A percentile compares a stretch with the other conserved stretches of the same genome.
Evolutionary conservation across 1,140 invertebrate genomes (phyloP).

Genomic region (Sinonovacula constricta): DNA sequence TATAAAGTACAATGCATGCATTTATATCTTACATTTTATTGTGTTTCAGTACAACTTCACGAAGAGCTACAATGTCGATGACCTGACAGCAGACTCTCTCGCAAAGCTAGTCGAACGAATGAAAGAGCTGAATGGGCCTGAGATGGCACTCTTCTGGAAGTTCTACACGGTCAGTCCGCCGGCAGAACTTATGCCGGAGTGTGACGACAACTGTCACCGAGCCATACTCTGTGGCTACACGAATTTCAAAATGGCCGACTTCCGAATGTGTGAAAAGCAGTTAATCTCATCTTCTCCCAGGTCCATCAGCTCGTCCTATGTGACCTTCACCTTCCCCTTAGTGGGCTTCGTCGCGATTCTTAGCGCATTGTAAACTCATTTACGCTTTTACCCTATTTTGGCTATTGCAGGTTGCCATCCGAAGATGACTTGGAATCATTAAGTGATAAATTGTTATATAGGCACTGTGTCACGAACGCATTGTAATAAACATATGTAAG

Average conservation of each 20-base stretch:
- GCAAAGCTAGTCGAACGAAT: neutral
- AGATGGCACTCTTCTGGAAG: slow-evolving; percentile 15
- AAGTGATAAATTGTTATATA: too few species aligned
- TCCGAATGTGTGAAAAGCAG: slow-evolving; percentile 14
- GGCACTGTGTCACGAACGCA: too few species aligned
- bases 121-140: neutral
- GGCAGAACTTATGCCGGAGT: neutral
- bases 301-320: too few species aligned
- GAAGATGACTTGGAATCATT: too few species aligned
- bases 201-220: slow-evolving; percentile 20
- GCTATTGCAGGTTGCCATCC: too few species aligned
- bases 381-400: too few species aligned
- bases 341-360: too few species aligned
- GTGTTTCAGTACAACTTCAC: neutral
- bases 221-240: slow-evolving; percentile 40
- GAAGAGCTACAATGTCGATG: neutral
- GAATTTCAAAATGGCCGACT: slow-evolving; percentile 21
- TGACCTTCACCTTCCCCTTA: too few species aligned
- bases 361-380: too few species aligned
- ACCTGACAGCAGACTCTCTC: slow-evolving; percentile 3
- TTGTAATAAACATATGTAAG: too few species aligned
- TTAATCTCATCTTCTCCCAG: slow-evolving; percentile 12
- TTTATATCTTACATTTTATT: too few species aligned
- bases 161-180: slow-evolving; percentile 34
- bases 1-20: too few species aligned